These are phyloP conservation scores for Balanococcus diminutus DNA, from an alignment of 2,888 invertebrate genomes.

Conservation along the genomic window DNA sequence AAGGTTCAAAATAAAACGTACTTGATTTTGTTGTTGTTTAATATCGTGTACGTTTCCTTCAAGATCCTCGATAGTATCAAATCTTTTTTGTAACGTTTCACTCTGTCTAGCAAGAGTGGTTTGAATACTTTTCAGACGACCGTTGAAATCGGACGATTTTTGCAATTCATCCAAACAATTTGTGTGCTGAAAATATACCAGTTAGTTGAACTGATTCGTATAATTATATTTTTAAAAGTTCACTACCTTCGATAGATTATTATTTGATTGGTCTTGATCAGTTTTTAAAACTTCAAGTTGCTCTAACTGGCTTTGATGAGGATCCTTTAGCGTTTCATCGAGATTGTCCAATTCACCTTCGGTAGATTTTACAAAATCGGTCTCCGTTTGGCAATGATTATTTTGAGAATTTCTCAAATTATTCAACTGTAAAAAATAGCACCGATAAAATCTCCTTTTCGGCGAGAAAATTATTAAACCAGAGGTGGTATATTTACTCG, in stretches of 20 bases:
- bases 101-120: not conserved
- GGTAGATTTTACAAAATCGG: not conserved
- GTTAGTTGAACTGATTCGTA: not conserved
- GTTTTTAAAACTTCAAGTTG: not conserved
- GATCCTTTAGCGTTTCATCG: not conserved
- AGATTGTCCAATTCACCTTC: not conserved
- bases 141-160: not conserved
- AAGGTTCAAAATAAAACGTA: not conserved
- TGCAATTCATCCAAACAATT: not conserved
- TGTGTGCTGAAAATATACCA: not conserved
- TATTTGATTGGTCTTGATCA: not conserved
- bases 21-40: not conserved
- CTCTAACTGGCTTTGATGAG: not conserved
- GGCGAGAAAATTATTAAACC: not conserved
- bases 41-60: not conserved
- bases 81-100: not conserved
- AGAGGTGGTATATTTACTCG: not conserved
- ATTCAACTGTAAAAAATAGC: not conserved
- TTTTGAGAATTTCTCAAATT: not conserved
- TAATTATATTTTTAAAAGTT: not conserved
- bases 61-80: not conserved
- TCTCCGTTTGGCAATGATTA: not conserved
- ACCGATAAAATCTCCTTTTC: not conserved
- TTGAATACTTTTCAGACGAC: not conserved
- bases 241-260: not conserved